phyloP scores from a whole-genome alignment of 2,888 invertebrate species.

The Prosapia bicincta region DNA sequence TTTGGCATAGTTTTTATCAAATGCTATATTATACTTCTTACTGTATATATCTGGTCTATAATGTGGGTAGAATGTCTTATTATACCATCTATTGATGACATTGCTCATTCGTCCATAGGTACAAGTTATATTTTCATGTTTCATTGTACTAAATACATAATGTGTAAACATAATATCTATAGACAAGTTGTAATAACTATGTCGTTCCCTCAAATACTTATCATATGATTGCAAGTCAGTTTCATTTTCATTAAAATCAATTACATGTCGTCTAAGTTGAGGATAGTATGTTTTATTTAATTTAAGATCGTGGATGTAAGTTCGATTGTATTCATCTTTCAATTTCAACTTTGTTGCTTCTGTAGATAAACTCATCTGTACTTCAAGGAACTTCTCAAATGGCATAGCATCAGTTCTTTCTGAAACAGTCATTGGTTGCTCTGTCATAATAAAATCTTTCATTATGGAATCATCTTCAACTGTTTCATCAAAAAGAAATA shows the following conservation, averaged over 20 bases:
- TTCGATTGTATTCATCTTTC: neutral
- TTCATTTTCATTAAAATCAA: neutral
- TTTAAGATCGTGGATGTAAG: neutral
- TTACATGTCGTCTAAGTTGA: neutral
- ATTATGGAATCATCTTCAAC: neutral
- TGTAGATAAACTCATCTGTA: neutral
- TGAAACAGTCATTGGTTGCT: neutral
- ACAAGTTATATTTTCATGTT: neutral
- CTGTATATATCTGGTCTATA: neutral
- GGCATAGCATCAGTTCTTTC: neutral
- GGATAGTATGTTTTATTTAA: neutral
- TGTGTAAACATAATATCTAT: neutral
- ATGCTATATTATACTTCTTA: neutral
- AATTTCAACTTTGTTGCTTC: neutral
- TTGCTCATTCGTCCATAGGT: neutral
- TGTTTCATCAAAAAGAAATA: neutral
- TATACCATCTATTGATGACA: neutral
- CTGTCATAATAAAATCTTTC: neutral
- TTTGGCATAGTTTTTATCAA: neutral
- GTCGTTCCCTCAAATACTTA: neutral
- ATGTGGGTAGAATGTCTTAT: neutral
- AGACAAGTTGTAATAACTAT: neutral
- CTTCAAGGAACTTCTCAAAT: neutral
- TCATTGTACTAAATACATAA: neutral
- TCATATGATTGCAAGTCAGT: neutral